Evolutionary conservation across 1,140 invertebrate species (phyloP).

Genomic region (Vanessa atalanta): DNA sequence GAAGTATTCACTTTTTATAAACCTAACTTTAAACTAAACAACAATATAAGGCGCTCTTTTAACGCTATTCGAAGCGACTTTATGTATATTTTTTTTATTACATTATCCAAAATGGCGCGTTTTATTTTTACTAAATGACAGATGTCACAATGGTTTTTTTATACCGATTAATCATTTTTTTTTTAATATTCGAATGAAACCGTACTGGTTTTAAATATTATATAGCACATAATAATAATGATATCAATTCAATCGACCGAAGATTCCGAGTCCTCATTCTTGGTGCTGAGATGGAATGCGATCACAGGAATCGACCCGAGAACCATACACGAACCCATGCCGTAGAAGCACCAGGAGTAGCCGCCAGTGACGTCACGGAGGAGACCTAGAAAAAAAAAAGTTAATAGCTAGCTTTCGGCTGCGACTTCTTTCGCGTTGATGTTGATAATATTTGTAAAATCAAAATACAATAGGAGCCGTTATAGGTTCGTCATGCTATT

Average conservation of each 20-base stretch:
- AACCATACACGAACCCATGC: conserved; percentile 89
- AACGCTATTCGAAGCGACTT: too few relatives aligned
- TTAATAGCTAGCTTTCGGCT: too few relatives aligned
- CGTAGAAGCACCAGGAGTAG: conserved; percentile 86
- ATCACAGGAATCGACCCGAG: conserved; percentile 84
- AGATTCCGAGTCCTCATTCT: conserved; percentile 72
- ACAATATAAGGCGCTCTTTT: too few relatives aligned
- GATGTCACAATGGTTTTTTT: neutral
- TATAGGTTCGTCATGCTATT: too few relatives aligned
- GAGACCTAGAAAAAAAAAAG: conserved; percentile 73
- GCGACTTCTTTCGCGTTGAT: too few relatives aligned
- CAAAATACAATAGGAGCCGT: too few relatives aligned
- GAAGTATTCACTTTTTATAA: too few relatives aligned
- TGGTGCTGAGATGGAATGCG: conserved; percentile 73
- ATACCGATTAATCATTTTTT: neutral
- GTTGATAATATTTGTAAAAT: too few relatives aligned
- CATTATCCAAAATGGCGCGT: too few relatives aligned
- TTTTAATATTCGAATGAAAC: neutral
- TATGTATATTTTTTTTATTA: too few relatives aligned
- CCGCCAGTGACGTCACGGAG: conserved; percentile 86
- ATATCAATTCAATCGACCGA: conserved; percentile 63
- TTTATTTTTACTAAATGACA: too few relatives aligned
- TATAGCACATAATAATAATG: neutral
- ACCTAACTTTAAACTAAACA: too few relatives aligned
- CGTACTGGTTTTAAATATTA: neutral